phyloP scores from a whole-genome alignment of 2,888 invertebrate species.

The Campoplex nolae region DNA sequence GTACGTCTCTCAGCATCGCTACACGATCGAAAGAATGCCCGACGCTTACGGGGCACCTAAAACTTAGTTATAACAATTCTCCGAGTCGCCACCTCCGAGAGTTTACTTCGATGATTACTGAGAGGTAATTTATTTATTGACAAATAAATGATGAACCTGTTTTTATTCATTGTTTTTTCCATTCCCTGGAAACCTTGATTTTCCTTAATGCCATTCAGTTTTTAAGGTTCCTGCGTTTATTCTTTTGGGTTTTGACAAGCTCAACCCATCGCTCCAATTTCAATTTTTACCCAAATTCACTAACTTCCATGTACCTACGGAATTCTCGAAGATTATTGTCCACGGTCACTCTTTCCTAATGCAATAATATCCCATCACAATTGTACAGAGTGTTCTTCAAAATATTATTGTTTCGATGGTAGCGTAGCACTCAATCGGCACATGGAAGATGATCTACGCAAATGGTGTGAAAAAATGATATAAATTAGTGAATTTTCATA shows the following conservation, averaged over 20 bases:
- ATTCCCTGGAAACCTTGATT: background rate
- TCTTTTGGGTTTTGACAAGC: too few relatives aligned
- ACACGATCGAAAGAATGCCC: slow-evolving; percentile 99
- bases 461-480: too few relatives aligned
- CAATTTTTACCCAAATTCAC: background rate
- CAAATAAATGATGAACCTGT: background rate
- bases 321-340: background rate
- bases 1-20: slow-evolving; percentile 97
- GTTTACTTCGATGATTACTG: background rate
- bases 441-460: too few relatives aligned
- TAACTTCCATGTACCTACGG: background rate
- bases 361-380: too few relatives aligned
- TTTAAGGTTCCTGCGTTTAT: too few relatives aligned
- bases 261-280: background rate
- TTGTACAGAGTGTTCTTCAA: too few relatives aligned
- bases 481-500: too few relatives aligned
- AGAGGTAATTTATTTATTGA: background rate
- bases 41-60: slow-evolving; percentile 98
- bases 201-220: background rate
- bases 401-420: too few relatives aligned
- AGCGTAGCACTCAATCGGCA: too few relatives aligned
- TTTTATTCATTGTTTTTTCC: background rate
- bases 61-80: slow-evolving; percentile 76
- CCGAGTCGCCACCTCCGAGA: background rate
- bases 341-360: too few relatives aligned